Conservation (phyloP, 2,113 vertebrate species). For the Ophthalmolycus amberensis region DNA sequence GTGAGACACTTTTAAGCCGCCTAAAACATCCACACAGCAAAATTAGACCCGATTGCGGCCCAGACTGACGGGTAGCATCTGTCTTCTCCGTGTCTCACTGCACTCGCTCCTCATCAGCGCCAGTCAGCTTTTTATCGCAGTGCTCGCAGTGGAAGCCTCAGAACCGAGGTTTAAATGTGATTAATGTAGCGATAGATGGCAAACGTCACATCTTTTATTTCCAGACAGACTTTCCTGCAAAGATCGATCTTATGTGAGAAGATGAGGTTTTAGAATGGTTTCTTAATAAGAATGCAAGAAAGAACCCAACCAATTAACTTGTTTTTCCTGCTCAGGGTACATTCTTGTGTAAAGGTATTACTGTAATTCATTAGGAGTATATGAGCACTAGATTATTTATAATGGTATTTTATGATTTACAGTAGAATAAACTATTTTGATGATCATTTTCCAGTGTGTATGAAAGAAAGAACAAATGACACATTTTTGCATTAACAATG, state of each 20-base stretch:
- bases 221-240: neutral
- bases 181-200: neutral
- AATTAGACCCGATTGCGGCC: neutral
- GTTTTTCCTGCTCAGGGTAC: neutral
- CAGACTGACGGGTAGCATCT: conserved; percentile 1
- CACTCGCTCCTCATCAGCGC: neutral
- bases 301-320: no score
- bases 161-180: conserved; percentile 6
- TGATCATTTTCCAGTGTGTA: no score
- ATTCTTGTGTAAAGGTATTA: no score
- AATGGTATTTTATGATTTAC: neutral
- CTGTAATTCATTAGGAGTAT: neutral
- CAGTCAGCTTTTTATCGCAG: conserved; percentile 13
- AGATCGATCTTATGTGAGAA: conserved; percentile 9
- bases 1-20: conserved; percentile 10
- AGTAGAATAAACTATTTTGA: neutral
- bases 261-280: neutral
- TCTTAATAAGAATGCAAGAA: neutral
- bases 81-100: neutral
- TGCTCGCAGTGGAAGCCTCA: neutral
- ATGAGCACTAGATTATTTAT: neutral
- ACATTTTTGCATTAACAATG: no score
- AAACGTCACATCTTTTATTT: neutral
- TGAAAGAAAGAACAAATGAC: no score
- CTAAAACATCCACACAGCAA: conserved; percentile 30